These are phyloP conservation scores for Mus spicilegus DNA, from an alignment of 2,113 vertebrate species.

Conservation along the genomic window DNA sequence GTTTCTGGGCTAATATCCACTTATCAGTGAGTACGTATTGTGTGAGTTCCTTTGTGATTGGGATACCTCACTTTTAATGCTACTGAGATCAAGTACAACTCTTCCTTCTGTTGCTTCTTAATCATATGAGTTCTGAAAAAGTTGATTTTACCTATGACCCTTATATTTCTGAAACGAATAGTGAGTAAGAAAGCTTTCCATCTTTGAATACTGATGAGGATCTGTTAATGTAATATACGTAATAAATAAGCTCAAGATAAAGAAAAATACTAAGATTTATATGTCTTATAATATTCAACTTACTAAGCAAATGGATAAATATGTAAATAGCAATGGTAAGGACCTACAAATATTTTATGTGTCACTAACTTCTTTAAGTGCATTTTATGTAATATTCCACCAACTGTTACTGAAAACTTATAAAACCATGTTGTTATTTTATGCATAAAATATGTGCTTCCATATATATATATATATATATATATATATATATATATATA, in stretches of 20 bases:
- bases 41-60: no score
- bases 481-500: not conserved
- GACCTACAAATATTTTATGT: not conserved
- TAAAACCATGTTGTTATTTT: not conserved
- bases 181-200: not conserved
- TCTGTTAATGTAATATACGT: not conserved
- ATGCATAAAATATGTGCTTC: not conserved
- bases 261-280: not conserved
- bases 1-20: no score
- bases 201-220: not conserved
- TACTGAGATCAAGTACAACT: not conserved
- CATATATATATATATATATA: not conserved
- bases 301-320: constrained; percentile 3
- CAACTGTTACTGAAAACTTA: not conserved
- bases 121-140: not conserved
- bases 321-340: not conserved
- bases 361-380: not conserved
- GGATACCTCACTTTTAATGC: not conserved
- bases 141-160: not conserved
- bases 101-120: not conserved
- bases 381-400: not conserved
- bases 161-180: not conserved
- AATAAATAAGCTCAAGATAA: not conserved
- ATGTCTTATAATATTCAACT: not conserved
- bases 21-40: no score